Evolutionary conservation across 2,797 vertebrate genomes (phyloP), one percentile per base, ranked within the genome.

Genomic region (Distichodus sexfasciatus): DNA sequence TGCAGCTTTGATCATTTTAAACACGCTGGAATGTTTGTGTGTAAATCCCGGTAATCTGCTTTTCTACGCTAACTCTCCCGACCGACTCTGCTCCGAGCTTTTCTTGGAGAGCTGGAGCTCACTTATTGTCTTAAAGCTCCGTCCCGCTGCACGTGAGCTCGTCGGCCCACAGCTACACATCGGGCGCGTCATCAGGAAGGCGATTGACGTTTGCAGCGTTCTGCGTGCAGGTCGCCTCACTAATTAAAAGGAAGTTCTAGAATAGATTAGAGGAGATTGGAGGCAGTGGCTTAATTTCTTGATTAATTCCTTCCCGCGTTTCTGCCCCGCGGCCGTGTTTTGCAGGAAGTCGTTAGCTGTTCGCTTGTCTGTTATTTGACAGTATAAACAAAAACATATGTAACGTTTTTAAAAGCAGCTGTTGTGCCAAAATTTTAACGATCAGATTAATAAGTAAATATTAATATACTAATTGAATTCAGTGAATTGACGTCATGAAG

Each of bases 1-100:
- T 44, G 19, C 23, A 40, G 19, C 61, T 66, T 21, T 58, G 43
- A 41, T 40, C 2, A 31, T 17, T 55, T 55, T n/a, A 58, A 40
- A 57, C 41, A 17, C 43, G 17, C 17, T 9, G 21, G 29, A 61
- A 48, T 15, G 15, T 15, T 68, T 63, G 19, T 17, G 29, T 1
- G 19, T 62, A 44, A 48, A 41, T 53, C 26, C 31, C 61, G 26
- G 8, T 67, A 59, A 74, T 77, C 66, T 43, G 59, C 48, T 66
- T 73, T 48, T 44, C 44, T 51, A 31, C 12, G 6, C 40, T 66
- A 55, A 17, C 15, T 41, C 12, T 67, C 14, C 31, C 40, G 23
- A 29, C 2, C 1, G 5, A 14, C 48, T 40, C 62, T 29, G 15
- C 19, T 35, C 19, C 21, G 28, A 14, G n/a, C 31, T 12, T 31